Percentiles rank a stretch among this genome's conserved stretches.
Conservation (phyloP, 2,113 vertebrate species). For the Limnothrissa miodon region DNA sequence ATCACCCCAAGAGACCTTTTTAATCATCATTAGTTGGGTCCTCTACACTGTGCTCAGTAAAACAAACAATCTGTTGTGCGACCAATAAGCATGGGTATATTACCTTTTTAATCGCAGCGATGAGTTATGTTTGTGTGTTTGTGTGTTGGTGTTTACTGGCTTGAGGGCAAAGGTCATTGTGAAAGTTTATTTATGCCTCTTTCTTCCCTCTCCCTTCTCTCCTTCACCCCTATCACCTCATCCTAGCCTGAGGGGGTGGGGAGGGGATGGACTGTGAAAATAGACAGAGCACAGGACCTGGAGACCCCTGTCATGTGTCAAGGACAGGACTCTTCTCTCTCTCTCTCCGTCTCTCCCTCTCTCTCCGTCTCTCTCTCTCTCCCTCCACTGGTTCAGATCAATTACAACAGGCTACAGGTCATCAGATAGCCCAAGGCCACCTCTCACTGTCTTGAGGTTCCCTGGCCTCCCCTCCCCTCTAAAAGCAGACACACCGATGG, state of each 20-base stretch:
- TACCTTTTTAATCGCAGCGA: neutral
- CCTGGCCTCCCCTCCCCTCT: neutral
- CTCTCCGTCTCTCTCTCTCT: neutral
- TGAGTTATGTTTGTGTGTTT: constrained; percentile 7
- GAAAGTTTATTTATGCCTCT: constrained; percentile 12
- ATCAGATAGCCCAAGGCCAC: neutral
- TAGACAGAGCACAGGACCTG: constrained; percentile 30
- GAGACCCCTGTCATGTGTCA: constrained; percentile 35
- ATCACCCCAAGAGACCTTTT: neutral
- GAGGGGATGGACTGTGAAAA: constrained; percentile 26
- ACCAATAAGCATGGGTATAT: neutral
- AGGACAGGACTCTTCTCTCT: constrained; percentile 18
- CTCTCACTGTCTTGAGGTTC: neutral
- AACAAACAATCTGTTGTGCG: constrained; percentile 22
- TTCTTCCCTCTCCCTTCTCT: neutral
- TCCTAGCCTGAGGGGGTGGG: neutral
- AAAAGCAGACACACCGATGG: constrained; percentile 3
- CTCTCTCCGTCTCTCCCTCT: neutral
- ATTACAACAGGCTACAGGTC: neutral
- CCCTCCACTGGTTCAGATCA: neutral
- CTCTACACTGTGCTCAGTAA: constrained; percentile 9
- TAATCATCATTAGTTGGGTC: neutral
- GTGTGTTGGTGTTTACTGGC: neutral
- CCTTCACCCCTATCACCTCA: neutral
- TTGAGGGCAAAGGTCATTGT: neutral